A percentile compares a stretch with the other conserved stretches of the same genome.
phyloP scores from a whole-genome alignment of 2,888 invertebrate genomes.

The Andrena hattorfiana region DNA sequence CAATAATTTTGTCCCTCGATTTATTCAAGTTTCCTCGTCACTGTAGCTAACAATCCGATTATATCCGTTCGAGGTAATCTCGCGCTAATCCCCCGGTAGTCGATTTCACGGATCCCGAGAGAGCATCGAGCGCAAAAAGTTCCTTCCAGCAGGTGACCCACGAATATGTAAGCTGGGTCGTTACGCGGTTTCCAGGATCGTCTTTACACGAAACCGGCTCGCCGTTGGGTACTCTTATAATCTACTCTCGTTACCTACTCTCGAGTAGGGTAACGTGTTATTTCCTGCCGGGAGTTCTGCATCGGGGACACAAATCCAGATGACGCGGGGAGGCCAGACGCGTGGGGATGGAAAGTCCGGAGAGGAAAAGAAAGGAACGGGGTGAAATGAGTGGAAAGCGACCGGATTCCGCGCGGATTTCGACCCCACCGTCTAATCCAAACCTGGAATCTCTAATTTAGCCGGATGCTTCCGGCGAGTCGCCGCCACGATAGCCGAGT shows the following conservation, averaged over 20 bases:
- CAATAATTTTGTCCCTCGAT: background rate
- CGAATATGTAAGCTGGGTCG: background rate
- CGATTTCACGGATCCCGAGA: background rate
- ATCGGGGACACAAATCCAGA: constrained; percentile 45
- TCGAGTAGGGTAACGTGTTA: constrained; percentile 23
- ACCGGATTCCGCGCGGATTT: constrained; percentile 53
- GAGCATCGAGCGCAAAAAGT: background rate
- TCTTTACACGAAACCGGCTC: background rate
- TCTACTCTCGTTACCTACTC: background rate
- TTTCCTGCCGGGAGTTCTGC: constrained; percentile 33
- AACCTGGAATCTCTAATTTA: constrained; percentile 67
- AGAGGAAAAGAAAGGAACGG: background rate
- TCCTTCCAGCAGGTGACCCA: background rate
- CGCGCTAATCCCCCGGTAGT: background rate
- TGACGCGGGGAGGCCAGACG: constrained; percentile 13
- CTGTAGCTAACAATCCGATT: background rate
- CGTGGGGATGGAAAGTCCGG: background rate
- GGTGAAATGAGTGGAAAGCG: constrained; percentile 38
- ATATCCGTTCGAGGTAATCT: background rate
- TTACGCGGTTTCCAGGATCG: background rate
- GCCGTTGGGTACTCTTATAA: constrained; percentile 11
- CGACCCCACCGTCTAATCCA: constrained; percentile 52
- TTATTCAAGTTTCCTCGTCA: background rate
- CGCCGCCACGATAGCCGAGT: constrained; percentile 20
- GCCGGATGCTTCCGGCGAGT: constrained; percentile 46